These are phyloP conservation scores for Pelmatolapia mariae DNA, from an alignment of 2,113 vertebrate genomes.

Conservation along the genomic window DNA sequence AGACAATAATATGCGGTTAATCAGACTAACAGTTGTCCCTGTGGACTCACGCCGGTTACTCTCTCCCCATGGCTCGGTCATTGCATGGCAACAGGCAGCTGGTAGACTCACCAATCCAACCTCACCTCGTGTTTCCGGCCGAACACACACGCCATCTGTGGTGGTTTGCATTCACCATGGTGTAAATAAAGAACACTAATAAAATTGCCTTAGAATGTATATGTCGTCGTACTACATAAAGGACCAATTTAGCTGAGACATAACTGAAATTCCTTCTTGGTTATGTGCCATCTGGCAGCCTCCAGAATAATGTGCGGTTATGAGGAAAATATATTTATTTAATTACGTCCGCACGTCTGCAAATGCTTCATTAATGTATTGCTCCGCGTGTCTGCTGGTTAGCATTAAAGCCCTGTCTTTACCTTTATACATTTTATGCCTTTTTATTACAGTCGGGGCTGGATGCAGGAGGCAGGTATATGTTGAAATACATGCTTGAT, in stretches of 20 bases:
- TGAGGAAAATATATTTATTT: background rate
- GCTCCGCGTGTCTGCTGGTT: background rate
- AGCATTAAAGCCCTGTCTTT: background rate
- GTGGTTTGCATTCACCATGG: constrained; percentile 3
- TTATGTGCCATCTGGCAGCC: background rate
- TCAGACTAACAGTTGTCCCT: background rate
- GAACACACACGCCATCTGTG: constrained; percentile 40
- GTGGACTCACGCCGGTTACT: background rate
- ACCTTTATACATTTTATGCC: background rate
- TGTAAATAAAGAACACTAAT: background rate
- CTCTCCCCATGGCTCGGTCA: background rate
- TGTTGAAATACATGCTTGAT: background rate
- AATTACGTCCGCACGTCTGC: background rate
- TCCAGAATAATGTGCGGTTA: background rate
- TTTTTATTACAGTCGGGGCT: background rate
- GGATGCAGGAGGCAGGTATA: background rate
- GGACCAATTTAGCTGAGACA: background rate
- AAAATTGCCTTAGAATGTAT: background rate
- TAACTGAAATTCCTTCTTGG: background rate
- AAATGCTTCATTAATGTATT: background rate
- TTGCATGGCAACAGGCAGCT: constrained; percentile 25
- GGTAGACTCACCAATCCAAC: background rate
- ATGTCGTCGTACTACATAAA: background rate
- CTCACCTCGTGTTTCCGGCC: constrained; percentile 27
- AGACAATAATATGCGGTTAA: background rate